Evolutionary conservation across 2,888 invertebrate genomes (phyloP).

Genomic region (Pandemis cinnamomeana): DNA sequence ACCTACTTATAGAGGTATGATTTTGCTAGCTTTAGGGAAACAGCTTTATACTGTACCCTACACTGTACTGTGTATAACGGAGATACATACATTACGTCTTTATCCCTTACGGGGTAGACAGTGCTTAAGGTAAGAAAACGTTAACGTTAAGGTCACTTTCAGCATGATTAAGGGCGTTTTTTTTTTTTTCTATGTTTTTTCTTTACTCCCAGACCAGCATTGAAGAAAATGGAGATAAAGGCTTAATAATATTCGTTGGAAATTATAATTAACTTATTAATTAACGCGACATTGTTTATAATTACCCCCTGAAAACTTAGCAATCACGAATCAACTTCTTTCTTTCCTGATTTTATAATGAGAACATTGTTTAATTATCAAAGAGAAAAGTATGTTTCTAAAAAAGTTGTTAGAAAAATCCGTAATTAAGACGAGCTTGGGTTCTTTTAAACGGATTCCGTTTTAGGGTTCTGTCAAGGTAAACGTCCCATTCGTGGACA

Average conservation of each 20-base stretch:
- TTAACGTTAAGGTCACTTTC: too few relatives aligned
- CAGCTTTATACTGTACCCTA: too few relatives aligned
- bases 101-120: too few relatives aligned
- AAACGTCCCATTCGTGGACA: too few relatives aligned
- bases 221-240: too few relatives aligned
- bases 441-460: not conserved
- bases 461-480: not conserved
- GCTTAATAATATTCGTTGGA: not conserved
- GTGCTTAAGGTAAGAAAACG: too few relatives aligned
- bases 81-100: too few relatives aligned
- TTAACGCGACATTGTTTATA: not conserved
- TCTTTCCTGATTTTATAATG: not conserved
- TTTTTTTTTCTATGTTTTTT: too few relatives aligned
- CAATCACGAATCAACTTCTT: not conserved
- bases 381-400: not conserved
- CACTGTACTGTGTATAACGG: too few relatives aligned
- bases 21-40: not conserved
- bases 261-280: not conserved
- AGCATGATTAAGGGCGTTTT: too few relatives aligned
- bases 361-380: slow-evolving; percentile 3
- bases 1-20: not conserved
- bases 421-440: not conserved
- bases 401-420: not conserved
- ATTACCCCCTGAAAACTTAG: not conserved
- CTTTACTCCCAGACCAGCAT: too few relatives aligned